Evolutionary conservation across 2,888 invertebrate species (phyloP).

Genomic region (Xylophagus ater): DNA sequence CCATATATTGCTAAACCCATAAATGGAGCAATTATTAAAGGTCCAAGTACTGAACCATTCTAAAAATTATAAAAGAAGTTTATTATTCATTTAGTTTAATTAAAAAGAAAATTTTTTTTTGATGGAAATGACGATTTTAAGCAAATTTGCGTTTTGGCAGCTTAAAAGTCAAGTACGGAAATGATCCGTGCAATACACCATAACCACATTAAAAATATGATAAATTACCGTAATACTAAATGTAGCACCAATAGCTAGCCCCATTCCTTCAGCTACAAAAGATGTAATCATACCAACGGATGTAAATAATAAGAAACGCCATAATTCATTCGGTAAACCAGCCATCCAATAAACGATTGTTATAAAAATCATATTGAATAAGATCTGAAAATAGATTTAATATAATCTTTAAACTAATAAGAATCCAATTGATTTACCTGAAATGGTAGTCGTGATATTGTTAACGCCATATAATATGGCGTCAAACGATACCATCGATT

Average conservation of each 20-base stretch:
- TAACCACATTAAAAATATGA: too few relatives aligned
- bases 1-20: conserved; percentile 58
- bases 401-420: background rate
- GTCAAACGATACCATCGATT: conserved; percentile 56
- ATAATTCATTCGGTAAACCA: conserved; percentile 54
- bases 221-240: conserved; percentile 52
- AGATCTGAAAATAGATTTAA: conserved; percentile 35
- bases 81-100: too few relatives aligned
- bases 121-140: too few relatives aligned
- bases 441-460: conserved; percentile 50
- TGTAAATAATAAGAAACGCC: conserved; percentile 56
- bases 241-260: conserved; percentile 61
- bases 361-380: conserved; percentile 48
- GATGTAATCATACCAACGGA: conserved; percentile 56
- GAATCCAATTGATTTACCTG: conserved; percentile 26
- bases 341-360: conserved; percentile 52
- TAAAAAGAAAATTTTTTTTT: too few relatives aligned
- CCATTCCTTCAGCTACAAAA: conserved; percentile 66
- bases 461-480: conserved; percentile 54
- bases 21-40: conserved; percentile 52
- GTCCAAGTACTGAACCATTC: conserved; percentile 59
- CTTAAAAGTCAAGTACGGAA: too few relatives aligned
- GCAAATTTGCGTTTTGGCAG: too few relatives aligned
- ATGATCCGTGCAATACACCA: too few relatives aligned
- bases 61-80: conserved; percentile 35